Conservation (phyloP, 2,113 vertebrate species). For the Tachysurus vachellii region DNA sequence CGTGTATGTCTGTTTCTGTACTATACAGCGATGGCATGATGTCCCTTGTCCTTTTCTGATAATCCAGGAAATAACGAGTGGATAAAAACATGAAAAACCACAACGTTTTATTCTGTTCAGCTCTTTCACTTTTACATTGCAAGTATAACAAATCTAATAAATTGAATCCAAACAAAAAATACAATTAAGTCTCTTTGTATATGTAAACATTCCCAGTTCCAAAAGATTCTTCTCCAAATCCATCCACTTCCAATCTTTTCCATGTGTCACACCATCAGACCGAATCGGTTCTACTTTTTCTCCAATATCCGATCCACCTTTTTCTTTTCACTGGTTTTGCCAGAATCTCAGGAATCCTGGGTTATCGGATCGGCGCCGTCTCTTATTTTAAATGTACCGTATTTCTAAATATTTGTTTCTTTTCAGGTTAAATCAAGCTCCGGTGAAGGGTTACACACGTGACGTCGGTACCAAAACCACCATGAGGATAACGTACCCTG, state of each 20-base stretch:
- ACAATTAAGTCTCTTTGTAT: background rate
- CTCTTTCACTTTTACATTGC: background rate
- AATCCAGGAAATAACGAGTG: background rate
- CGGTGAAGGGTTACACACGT: conserved; percentile 85
- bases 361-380: background rate
- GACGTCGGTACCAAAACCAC: conserved; percentile 97
- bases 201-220: background rate
- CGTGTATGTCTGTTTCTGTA: too few relatives aligned
- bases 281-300: background rate
- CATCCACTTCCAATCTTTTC: background rate
- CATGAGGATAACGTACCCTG: conserved; percentile 94
- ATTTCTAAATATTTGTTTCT: conserved; percentile 28
- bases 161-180: background rate
- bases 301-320: too few relatives aligned
- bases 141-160: background rate
- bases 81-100: background rate
- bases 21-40: background rate
- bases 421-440: conserved; percentile 91
- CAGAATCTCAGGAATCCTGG: background rate
- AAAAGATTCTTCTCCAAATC: background rate
- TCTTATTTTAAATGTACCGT: too few relatives aligned
- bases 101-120: background rate
- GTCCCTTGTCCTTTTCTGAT: background rate
- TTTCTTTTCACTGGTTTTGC: background rate
- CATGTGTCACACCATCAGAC: background rate